Evolutionary conservation across 2,797 vertebrate species (phyloP).

Genomic region (Scolopax rusticola): DNA sequence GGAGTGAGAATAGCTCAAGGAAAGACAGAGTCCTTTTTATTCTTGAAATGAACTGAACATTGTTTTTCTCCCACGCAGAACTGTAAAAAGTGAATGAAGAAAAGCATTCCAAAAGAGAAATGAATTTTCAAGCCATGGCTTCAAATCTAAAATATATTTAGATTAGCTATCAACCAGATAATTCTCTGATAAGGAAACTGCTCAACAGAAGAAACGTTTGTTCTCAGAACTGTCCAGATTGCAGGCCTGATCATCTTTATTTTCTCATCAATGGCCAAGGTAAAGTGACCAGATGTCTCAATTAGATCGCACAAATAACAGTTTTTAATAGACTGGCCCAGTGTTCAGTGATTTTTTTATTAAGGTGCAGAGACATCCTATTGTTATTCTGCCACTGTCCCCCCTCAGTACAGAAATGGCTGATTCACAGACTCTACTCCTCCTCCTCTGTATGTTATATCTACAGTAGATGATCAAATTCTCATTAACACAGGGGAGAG

Average conservation of each 20-base stretch:
- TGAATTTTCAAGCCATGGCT: background rate
- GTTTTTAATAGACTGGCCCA: conserved; percentile 44
- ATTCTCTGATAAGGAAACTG: background rate
- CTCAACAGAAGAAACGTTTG: background rate
- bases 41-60: background rate
- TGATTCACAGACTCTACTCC: background rate
- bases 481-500: conserved; percentile 59
- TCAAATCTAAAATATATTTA: background rate
- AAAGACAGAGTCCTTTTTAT: conserved; percentile 24
- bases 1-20: background rate
- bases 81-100: background rate
- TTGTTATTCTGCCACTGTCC: conserved; percentile 37
- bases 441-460: conserved; percentile 16
- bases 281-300: conserved; percentile 61
- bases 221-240: background rate
- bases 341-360: conserved; percentile 1
- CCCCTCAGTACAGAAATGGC: conserved; percentile 10
- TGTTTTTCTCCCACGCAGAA: background rate
- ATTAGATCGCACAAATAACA: conserved; percentile 10
- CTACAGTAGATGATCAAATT: conserved; percentile 68
- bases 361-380: background rate
- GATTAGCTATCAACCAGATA: background rate
- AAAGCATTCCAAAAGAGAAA: background rate
- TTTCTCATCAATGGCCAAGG: conserved; percentile 12
- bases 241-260: background rate